These are phyloP conservation scores for Apogon hyalosoma DNA, from an alignment of 2,797 vertebrate genomes.

Conservation along the genomic window DNA sequence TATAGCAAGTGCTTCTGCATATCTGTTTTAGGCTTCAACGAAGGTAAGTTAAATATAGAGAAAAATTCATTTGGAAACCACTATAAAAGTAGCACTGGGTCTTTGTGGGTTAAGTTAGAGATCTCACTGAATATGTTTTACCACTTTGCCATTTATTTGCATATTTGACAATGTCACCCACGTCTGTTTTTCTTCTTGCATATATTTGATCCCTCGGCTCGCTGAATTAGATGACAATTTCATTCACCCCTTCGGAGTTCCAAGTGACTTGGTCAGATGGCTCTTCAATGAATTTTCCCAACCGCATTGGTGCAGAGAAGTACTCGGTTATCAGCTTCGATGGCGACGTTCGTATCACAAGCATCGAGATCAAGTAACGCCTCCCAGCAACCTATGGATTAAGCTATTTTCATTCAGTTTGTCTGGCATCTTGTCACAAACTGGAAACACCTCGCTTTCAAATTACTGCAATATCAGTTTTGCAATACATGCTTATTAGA, in stretches of 20 bases:
- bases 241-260: slow-evolving; percentile 78
- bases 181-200: neutral
- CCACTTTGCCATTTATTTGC: neutral
- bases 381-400: neutral
- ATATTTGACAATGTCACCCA: neutral
- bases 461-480: neutral
- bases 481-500: slow-evolving; percentile 24
- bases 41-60: no score
- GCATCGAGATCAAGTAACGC: slow-evolving; percentile 76
- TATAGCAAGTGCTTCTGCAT: no score
- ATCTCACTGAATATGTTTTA: no score
- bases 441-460: slow-evolving; percentile 2
- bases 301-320: slow-evolving; percentile 78
- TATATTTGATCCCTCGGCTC: neutral
- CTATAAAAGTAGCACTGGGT: no score
- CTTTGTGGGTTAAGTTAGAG: no score
- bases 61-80: no score
- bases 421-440: slow-evolving; percentile 4
- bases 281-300: slow-evolving; percentile 80
- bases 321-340: slow-evolving; percentile 70
- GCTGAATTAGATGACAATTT: slow-evolving; percentile 69
- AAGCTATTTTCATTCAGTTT: neutral
- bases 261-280: slow-evolving; percentile 74
- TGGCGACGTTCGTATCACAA: slow-evolving; percentile 64
- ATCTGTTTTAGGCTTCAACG: no score